A percentile compares a stretch with the other conserved stretches of the same genome.
These are phyloP conservation scores for Protophormia terraenovae DNA, from an alignment of 2,888 invertebrate genomes.

Conservation along the genomic window DNA sequence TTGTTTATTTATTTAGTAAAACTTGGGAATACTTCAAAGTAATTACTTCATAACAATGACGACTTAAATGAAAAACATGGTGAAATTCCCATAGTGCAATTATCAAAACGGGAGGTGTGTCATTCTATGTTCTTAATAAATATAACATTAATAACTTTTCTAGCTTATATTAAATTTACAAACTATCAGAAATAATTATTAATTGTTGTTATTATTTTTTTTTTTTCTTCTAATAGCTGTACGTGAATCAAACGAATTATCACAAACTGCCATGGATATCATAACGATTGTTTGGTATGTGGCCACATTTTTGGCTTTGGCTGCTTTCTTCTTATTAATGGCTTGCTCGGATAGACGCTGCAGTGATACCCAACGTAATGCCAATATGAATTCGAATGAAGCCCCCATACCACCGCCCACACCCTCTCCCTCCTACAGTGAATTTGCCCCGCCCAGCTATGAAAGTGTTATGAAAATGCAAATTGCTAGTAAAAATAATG, in stretches of 20 bases:
- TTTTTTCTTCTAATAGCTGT: conserved; percentile 56
- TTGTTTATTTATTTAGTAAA: background rate
- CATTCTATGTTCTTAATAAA: background rate
- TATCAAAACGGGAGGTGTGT: background rate
- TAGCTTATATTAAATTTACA: background rate
- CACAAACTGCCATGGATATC: conserved; percentile 80
- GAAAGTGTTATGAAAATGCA: conserved; percentile 79
- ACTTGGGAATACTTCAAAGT: background rate
- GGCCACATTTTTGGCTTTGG: conserved; percentile 79
- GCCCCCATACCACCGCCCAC: conserved; percentile 76
- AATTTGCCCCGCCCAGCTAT: conserved; percentile 81
- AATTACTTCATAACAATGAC: conserved; percentile 22
- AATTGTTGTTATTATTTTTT: background rate
- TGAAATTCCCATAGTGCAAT: conserved; percentile 16
- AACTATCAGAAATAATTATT: background rate
- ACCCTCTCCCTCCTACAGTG: conserved; percentile 80
- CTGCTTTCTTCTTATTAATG: conserved; percentile 80
- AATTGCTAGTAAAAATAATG: conserved; percentile 73
- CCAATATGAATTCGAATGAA: conserved; percentile 67
- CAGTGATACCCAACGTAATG: conserved; percentile 67
- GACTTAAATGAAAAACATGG: background rate
- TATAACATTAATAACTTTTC: background rate
- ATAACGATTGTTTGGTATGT: conserved; percentile 81
- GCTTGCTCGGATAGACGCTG: conserved; percentile 80
- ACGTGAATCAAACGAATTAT: conserved; percentile 74